Conservation (phyloP, 2,797 vertebrate genomes). For the Oreortyx pictus region DNA sequence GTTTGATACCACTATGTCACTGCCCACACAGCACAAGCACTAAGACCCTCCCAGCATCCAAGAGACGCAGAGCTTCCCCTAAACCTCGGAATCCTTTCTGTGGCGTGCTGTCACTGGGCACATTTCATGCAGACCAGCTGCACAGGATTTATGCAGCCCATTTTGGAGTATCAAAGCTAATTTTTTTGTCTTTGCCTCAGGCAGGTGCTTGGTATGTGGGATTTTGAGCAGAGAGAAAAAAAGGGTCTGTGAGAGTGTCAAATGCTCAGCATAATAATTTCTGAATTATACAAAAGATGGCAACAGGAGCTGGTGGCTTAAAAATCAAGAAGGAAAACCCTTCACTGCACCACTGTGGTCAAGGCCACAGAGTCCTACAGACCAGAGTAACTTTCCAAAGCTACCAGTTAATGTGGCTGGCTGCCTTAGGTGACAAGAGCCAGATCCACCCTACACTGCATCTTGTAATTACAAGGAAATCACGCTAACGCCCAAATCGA, state of each 20-base stretch:
- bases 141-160: constrained; percentile 55
- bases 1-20: not conserved
- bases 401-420: not conserved
- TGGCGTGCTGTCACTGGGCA: not conserved
- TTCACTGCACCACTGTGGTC: not conserved
- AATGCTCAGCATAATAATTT: not conserved
- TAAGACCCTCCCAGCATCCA: constrained; percentile 12
- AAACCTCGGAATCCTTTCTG: constrained; percentile 19
- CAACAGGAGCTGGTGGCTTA: not conserved
- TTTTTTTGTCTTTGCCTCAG: constrained; percentile 36
- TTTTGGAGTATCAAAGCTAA: constrained; percentile 55
- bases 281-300: not conserved
- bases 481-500: not conserved
- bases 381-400: not conserved
- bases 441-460: not conserved
- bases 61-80: constrained; percentile 37
- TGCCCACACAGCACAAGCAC: constrained; percentile 1
- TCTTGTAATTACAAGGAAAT: not conserved
- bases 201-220: constrained; percentile 32
- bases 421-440: not conserved
- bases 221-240: constrained; percentile 59
- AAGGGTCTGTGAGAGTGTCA: constrained; percentile 46
- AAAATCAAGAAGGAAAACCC: constrained; percentile 15
- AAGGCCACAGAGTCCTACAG: not conserved
- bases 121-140: constrained; percentile 65